Conservation (phyloP, 2,888 invertebrate species). For the Lycaena phlaeas region DNA sequence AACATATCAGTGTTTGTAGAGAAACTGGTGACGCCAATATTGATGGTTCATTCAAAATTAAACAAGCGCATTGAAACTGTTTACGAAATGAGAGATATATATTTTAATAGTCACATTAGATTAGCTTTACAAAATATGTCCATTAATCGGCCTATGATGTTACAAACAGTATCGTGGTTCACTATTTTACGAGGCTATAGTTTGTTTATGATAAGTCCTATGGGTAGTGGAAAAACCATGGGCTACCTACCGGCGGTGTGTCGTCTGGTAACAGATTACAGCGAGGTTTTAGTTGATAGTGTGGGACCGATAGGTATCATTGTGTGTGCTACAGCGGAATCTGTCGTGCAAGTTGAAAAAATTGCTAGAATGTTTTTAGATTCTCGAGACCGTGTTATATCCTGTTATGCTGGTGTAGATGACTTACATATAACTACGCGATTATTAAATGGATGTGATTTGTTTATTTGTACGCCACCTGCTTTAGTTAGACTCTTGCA, state of each 20-base stretch:
- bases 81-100: constrained; percentile 36
- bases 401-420: constrained; percentile 56
- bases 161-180: constrained; percentile 82
- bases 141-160: constrained; percentile 52
- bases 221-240: constrained; percentile 78
- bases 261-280: constrained; percentile 66
- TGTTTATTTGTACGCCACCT: constrained; percentile 80
- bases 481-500: constrained; percentile 61
- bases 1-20: constrained; percentile 54
- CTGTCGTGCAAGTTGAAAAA: constrained; percentile 60
- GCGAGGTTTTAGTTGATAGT: constrained; percentile 35
- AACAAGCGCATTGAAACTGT: constrained; percentile 39
- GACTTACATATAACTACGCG: constrained; percentile 42
- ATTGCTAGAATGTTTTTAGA: constrained; percentile 51
- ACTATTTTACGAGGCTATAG: constrained; percentile 77
- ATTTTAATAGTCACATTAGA: constrained; percentile 42
- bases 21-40: constrained; percentile 43
- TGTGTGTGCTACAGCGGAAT: constrained; percentile 75
- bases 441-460: constrained; percentile 77
- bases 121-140: constrained; percentile 37
- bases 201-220: constrained; percentile 75
- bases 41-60: constrained; percentile 57
- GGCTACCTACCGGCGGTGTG: constrained; percentile 80
- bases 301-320: constrained; percentile 77
- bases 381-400: constrained; percentile 40